Evolutionary conservation across 1,140 invertebrate genomes (phyloP).

Genomic region (Pachypeltis micranthus): DNA sequence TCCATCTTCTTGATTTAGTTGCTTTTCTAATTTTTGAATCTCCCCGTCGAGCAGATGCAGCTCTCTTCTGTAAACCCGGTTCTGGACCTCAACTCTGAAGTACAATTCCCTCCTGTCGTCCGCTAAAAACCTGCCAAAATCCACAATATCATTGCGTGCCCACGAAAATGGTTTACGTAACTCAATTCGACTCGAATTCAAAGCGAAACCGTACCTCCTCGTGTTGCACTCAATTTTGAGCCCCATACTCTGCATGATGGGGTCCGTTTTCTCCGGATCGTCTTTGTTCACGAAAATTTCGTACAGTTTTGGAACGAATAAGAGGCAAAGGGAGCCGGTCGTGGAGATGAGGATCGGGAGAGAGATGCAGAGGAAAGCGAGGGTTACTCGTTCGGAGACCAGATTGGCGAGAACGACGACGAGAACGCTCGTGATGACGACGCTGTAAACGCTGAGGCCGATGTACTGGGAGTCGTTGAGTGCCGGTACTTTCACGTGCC

Average conservation of each 20-base stretch:
- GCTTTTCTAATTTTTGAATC: conserved; percentile 58
- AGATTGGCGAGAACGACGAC: conserved; percentile 76
- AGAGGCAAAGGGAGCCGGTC: conserved; percentile 68
- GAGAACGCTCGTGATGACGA: conserved; percentile 74
- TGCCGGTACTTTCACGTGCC: conserved; percentile 91
- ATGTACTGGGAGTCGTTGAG: conserved; percentile 97
- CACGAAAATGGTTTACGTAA: not conserved
- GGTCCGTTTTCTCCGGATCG: conserved; percentile 44
- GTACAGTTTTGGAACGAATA: conserved; percentile 75
- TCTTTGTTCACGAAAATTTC: conserved; percentile 48
- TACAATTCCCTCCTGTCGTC: conserved; percentile 56
- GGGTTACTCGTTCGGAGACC: conserved; percentile 67
- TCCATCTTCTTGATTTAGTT: conserved; percentile 28
- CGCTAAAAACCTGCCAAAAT: conserved; percentile 38
- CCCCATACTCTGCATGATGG: conserved; percentile 75
- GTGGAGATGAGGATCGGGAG: conserved; percentile 72
- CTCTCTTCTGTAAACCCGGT: conserved; percentile 74
- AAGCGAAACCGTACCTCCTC: conserved; percentile 39
- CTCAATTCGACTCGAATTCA: not conserved
- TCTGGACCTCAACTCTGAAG: conserved; percentile 80
- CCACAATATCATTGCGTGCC: not conserved
- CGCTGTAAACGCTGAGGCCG: conserved; percentile 82
- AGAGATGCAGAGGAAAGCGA: conserved; percentile 73
- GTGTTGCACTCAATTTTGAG: conserved; percentile 80
- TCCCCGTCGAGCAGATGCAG: conserved; percentile 68